Evolutionary conservation across 2,888 invertebrate genomes (phyloP).

Genomic region (Acholoe squamosa): DNA sequence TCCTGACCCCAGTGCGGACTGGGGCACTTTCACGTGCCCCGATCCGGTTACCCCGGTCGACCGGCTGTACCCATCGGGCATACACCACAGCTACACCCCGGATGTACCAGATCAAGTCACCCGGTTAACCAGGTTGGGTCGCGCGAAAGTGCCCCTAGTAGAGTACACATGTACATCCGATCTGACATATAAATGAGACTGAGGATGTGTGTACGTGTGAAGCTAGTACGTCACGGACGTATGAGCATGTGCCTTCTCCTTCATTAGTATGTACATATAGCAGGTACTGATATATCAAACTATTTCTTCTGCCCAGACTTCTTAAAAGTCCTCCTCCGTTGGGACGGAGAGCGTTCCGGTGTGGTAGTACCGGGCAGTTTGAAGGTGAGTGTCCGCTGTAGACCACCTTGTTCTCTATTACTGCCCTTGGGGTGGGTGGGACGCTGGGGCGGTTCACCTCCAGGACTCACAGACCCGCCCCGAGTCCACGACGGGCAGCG

Average conservation of each 20-base stretch:
- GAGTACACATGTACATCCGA: too few species aligned
- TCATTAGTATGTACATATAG: not conserved
- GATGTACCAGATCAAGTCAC: too few species aligned
- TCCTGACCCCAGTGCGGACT: too few species aligned
- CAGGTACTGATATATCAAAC: not conserved
- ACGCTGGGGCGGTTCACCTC: not conserved
- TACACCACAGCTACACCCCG: too few species aligned
- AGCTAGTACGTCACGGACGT: not conserved
- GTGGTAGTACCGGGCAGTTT: slow-evolving; percentile 34
- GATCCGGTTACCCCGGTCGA: too few species aligned
- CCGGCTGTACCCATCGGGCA: too few species aligned
- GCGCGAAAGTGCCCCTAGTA: too few species aligned
- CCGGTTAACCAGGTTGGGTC: too few species aligned
- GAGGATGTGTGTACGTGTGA: not conserved
- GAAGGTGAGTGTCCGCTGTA: slow-evolving; percentile 18
- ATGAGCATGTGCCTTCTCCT: not conserved
- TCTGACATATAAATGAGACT: too few species aligned
- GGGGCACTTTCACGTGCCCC: too few species aligned
- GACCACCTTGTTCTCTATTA: not conserved
- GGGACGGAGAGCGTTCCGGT: not conserved
- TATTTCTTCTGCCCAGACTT: slow-evolving; percentile 29
- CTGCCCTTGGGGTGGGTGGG: not conserved
- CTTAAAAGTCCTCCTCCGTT: slow-evolving; percentile 10
- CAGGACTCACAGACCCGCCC: not conserved
- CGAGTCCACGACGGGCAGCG: slow-evolving; percentile 36